Evolutionary conservation across 2,797 vertebrate species (phyloP).

Genomic region (Hoplostethus mediterraneus): DNA sequence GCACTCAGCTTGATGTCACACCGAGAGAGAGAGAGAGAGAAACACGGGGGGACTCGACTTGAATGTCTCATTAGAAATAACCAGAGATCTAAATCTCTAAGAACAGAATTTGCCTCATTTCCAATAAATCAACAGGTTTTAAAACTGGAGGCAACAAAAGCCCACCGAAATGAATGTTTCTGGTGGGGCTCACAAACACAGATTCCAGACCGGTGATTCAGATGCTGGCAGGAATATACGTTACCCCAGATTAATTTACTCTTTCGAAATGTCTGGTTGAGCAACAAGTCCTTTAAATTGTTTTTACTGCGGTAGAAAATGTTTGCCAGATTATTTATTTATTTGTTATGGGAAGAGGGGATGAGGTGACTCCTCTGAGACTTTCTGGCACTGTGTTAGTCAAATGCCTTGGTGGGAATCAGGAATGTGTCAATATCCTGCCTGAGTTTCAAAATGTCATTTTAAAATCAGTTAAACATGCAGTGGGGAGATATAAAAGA

Average conservation of each 20-base stretch:
- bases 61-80: constrained; percentile 39
- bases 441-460: constrained; percentile 1
- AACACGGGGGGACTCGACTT: constrained; percentile 8
- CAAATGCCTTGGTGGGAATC: constrained; percentile 28
- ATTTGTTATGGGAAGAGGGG: constrained; percentile 49
- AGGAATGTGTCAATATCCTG: constrained; percentile 53
- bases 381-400: background rate
- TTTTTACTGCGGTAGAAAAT: background rate
- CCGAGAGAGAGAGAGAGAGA: constrained; percentile 22
- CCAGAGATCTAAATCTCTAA: constrained; percentile 16
- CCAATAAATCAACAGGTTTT: background rate
- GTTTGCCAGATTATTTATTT: background rate
- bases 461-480: constrained; percentile 26
- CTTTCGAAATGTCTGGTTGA: constrained; percentile 20
- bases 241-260: constrained; percentile 39
- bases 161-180: background rate
- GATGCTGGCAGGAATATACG: constrained; percentile 6
- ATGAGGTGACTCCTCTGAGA: constrained; percentile 1
- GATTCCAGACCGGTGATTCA: constrained; percentile 58
- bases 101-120: background rate
- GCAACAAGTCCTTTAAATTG: constrained; percentile 15
- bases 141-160: background rate
- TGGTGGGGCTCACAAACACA: constrained; percentile 7
- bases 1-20: constrained; percentile 35
- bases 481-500: background rate